Conservation (phyloP, 2,797 vertebrate species). For the Onychomys torridus region DNA sequence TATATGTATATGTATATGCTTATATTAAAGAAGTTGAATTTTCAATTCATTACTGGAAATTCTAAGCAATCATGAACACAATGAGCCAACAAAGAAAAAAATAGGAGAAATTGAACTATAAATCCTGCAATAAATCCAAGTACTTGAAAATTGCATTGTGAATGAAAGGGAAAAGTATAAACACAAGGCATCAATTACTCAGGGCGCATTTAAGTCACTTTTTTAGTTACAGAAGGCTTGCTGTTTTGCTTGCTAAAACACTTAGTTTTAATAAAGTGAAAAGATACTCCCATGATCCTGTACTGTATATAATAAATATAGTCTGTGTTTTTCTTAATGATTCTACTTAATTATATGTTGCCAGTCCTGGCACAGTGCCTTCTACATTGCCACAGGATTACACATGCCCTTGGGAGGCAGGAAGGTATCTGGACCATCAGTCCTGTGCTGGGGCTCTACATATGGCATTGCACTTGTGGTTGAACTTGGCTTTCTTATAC, state of each 20-base stretch:
- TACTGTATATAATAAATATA: constrained; percentile 38
- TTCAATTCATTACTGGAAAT: background rate
- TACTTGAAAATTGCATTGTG: background rate
- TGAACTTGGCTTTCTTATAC: background rate
- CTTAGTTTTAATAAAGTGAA: constrained; percentile 58
- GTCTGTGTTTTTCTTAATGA: constrained; percentile 56
- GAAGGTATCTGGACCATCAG: background rate
- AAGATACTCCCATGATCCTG: background rate
- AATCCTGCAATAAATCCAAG: background rate
- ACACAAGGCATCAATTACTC: background rate
- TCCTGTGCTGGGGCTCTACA: fast-evolving
- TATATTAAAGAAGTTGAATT: background rate
- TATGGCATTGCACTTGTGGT: background rate
- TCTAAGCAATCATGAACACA: background rate
- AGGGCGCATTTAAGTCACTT: background rate
- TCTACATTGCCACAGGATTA: no score
- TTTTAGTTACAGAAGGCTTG: constrained; percentile 4
- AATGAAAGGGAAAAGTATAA: background rate
- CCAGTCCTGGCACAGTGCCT: background rate
- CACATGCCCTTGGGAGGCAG: background rate
- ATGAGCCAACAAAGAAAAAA: background rate
- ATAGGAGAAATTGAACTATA: background rate
- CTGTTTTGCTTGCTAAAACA: background rate
- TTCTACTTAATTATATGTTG: background rate
- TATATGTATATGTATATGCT: fast-evolving